Evolutionary conservation across 2,888 invertebrate genomes (phyloP), one percentile per base, ranked within the genome.

Genomic region (Oscheius sp.): DNA sequence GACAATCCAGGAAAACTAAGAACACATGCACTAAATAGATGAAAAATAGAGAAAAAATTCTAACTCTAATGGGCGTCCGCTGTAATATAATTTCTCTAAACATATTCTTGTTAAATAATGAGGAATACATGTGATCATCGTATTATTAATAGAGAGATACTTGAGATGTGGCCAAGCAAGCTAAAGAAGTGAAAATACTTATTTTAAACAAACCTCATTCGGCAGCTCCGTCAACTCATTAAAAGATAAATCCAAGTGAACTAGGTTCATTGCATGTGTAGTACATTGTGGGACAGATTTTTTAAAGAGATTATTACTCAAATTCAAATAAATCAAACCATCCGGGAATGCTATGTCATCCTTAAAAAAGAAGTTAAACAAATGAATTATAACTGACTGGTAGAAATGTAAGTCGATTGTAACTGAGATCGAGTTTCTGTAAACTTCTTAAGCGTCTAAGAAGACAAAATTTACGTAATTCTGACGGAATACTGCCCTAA

Each of bases 161-260:
- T 28, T 26, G 24, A 59, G 30, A 12, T n/a, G 59, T 8, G 59
- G 59, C 59, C 59, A 59, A 30, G n/a, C 41, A 9, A 6, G 14
- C 59, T 59, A 30, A 59, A 59, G 44, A 26, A 1, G 4, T 5
- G 26, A 9, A 54, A 28, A 17, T 51, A 17, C 26, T 9, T n/a
- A 28, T 54, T 3, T 26, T 32, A 54, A 56, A 61, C 62, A 17
- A 22, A 62, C 62, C 20, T 9, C 12, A 22, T 14, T 33, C 14
- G 62, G 62, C 3, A 62, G 32, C 2, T 14, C 30, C 6, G 20
- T n/a, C 2, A 47, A 32, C 32, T 22, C 33, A 47, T 49, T 62
- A 20, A 20, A 17, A 12, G 45, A 24, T 14, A 62, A 12, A 24
- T 62, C 33, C 32, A 62, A 36, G 22, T 17, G 14, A 5, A 20